These are phyloP conservation scores for Acridotheres tristis DNA, from an alignment of 2,797 vertebrate species.

Conservation along the genomic window DNA sequence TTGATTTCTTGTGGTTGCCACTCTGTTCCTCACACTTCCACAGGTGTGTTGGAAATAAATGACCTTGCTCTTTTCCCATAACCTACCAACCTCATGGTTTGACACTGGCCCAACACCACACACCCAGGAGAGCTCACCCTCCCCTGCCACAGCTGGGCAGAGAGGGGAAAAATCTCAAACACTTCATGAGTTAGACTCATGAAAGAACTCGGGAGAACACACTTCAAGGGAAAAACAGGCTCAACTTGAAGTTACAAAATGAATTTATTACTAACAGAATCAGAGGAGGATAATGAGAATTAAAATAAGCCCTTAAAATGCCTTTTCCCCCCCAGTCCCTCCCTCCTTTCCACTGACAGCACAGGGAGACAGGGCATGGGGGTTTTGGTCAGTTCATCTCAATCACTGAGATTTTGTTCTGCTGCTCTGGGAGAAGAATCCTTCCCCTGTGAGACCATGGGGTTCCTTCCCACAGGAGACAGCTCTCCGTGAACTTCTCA, in stretches of 20 bases:
- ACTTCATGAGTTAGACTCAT: no score
- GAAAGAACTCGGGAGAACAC: background rate
- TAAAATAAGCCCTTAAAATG: background rate
- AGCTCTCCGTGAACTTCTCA: background rate
- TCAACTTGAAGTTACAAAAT: background rate
- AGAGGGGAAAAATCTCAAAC: background rate
- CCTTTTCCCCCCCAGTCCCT: accelerated
- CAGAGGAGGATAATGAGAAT: background rate
- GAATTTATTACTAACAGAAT: background rate
- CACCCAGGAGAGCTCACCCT: background rate
- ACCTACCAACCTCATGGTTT: background rate
- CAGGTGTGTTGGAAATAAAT: background rate
- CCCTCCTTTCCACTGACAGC: background rate
- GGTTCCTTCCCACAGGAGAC: background rate
- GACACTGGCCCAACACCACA: background rate
- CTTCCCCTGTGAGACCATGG: background rate
- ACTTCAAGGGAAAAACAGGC: background rate
- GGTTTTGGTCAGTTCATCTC: background rate
- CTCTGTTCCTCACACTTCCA: background rate
- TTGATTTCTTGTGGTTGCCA: background rate
- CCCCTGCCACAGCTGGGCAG: background rate
- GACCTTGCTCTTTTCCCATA: background rate
- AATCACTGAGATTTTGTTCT: accelerated
- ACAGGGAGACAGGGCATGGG: background rate
- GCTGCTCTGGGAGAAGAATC: background rate